phyloP scores from a whole-genome alignment of 2,113 vertebrate genomes.

The Callopanchax toddi region DNA sequence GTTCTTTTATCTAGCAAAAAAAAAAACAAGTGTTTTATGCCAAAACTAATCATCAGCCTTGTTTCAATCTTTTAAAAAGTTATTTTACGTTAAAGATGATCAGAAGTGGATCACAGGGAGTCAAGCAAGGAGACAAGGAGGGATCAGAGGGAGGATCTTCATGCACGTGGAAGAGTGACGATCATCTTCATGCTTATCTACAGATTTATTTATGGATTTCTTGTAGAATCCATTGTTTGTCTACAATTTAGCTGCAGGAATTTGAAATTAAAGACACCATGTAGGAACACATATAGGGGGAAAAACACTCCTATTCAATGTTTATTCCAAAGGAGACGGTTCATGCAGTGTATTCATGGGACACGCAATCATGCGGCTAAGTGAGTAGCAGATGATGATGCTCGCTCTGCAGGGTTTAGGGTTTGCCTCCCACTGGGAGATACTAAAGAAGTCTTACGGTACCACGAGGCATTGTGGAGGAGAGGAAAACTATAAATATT shows the following conservation, averaged over 20 bases:
- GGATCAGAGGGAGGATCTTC: neutral
- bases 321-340: slow-evolving; percentile 6
- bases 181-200: no score
- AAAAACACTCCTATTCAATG: neutral
- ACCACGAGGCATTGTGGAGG: slow-evolving; percentile 6
- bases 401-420: slow-evolving; percentile 13
- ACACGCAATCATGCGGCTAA: slow-evolving; percentile 1
- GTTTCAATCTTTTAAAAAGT: slow-evolving; percentile 2
- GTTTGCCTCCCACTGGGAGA: slow-evolving; percentile 27
- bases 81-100: neutral
- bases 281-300: neutral
- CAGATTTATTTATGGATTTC: no score
- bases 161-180: no score
- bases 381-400: neutral
- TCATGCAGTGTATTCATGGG: slow-evolving; percentile 3
- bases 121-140: slow-evolving; percentile 13
- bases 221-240: no score
- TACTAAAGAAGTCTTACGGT: slow-evolving; percentile 16
- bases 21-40: neutral
- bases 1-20: slow-evolving; percentile 27
- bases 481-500: slow-evolving; percentile 10
- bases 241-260: neutral
- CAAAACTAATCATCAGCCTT: neutral
- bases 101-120: slow-evolving; percentile 9
- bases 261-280: neutral